A percentile compares a stretch with the other conserved stretches of the same genome.
These are phyloP conservation scores for Rallus limicola DNA, from an alignment of 2,113 vertebrate species.

Conservation along the genomic window DNA sequence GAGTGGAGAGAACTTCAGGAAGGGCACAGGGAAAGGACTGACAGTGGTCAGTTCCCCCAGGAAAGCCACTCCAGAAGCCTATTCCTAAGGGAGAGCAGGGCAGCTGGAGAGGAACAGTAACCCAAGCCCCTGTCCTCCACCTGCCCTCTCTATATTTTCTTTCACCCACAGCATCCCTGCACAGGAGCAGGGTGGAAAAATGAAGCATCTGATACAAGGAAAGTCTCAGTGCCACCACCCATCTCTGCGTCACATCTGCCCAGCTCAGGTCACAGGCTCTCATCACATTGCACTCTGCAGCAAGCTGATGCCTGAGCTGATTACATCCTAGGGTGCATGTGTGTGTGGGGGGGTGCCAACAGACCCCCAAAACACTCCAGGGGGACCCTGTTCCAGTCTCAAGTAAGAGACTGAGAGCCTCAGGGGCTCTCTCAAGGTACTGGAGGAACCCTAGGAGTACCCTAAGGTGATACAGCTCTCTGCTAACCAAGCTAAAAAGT, in stretches of 20 bases:
- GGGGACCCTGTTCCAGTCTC: neutral
- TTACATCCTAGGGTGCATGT: neutral
- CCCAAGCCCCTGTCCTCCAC: neutral
- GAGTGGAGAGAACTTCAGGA: neutral
- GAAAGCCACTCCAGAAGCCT: neutral
- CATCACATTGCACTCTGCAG: neutral
- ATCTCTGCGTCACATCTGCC: conserved; percentile 45
- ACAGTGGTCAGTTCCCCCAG: too few species aligned
- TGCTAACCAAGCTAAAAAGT: neutral
- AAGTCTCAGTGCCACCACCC: neutral
- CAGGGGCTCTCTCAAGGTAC: neutral
- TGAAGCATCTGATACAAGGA: conserved; percentile 30
- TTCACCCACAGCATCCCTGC: neutral
- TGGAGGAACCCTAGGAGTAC: neutral
- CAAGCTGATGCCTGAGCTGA: neutral
- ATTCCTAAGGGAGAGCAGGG: neutral
- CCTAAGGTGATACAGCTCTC: neutral
- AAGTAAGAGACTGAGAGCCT: neutral
- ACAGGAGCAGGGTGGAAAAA: neutral
- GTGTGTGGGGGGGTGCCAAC: neutral
- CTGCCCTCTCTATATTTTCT: conserved; percentile 44
- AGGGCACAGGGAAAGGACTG: fast-evolving
- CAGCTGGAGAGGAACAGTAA: conserved; percentile 5
- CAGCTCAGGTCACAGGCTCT: conserved; percentile 33
- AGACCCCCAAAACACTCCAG: neutral